phyloP scores from a whole-genome alignment of 2,888 invertebrate genomes.

The Anodontia alba region DNA sequence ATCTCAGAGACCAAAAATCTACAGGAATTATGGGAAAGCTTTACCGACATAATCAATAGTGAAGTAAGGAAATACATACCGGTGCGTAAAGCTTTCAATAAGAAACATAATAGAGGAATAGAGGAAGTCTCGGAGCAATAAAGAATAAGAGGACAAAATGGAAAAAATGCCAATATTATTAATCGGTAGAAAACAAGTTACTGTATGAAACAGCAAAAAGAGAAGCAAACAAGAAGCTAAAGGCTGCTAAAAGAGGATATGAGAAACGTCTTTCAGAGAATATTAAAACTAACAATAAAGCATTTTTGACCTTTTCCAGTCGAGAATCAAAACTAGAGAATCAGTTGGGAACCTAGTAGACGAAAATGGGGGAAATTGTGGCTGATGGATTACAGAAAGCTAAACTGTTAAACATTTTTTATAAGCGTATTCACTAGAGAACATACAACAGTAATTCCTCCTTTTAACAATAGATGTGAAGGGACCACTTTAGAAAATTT shows the following conservation, averaged over 20 bases:
- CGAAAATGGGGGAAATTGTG: background rate
- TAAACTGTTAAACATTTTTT: constrained; percentile 24
- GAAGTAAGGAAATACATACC: background rate
- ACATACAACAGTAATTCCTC: background rate
- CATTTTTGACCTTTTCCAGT: constrained; percentile 37
- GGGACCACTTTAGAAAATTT: background rate
- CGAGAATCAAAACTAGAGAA: constrained; percentile 26
- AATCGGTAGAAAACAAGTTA: background rate
- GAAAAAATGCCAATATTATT: constrained; percentile 10
- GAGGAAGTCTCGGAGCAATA: background rate
- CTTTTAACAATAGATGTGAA: background rate
- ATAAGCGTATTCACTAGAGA: constrained; percentile 29
- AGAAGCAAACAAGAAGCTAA: constrained; percentile 17
- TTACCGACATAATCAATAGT: background rate
- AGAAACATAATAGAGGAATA: background rate
- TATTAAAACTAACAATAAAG: constrained; percentile 34
- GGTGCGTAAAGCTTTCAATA: constrained; percentile 3
- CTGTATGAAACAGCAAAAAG: constrained; percentile 29
- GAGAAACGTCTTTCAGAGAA: constrained; percentile 23
- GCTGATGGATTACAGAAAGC: constrained; percentile 15
- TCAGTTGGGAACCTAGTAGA: constrained; percentile 22
- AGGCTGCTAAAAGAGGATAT: constrained; percentile 16
- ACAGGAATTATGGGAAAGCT: background rate
- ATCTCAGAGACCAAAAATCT: background rate
- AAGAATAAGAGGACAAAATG: constrained; percentile 9